Conservation (phyloP, 2,888 invertebrate species). For the Melanargia galathea region DNA sequence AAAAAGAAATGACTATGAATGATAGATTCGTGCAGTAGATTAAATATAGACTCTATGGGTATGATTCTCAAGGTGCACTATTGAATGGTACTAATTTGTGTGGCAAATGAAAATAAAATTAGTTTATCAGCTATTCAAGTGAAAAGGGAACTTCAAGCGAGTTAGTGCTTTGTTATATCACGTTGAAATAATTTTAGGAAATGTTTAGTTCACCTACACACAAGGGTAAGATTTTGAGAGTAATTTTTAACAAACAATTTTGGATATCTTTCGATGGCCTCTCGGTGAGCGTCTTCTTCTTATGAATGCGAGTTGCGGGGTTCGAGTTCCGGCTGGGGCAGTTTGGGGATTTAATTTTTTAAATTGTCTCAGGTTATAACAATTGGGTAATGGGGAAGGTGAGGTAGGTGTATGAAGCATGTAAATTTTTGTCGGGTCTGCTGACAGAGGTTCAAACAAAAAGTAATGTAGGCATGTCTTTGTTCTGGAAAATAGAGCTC, state of each 20-base stretch:
- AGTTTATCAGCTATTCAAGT: conserved; percentile 6
- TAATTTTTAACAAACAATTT: neutral
- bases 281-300: no score
- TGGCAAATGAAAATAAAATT: conserved; percentile 14
- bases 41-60: neutral
- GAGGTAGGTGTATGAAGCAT: no score
- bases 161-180: conserved; percentile 1
- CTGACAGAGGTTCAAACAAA: no score
- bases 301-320: no score
- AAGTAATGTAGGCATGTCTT: no score
- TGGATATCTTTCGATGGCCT: no score
- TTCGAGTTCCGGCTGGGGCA: no score
- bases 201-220: neutral
- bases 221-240: neutral
- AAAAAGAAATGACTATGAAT: conserved; percentile 1
- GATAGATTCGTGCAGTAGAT: neutral
- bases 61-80: neutral
- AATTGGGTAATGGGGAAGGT: no score
- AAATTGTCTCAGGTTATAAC: no score
- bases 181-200: neutral
- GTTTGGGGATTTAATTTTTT: no score
- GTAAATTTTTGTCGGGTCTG: no score
- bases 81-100: neutral
- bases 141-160: neutral
- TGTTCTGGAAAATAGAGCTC: no score